These are phyloP conservation scores for Agriopis aurantiaria DNA, from an alignment of 2,888 invertebrate genomes.

Conservation along the genomic window DNA sequence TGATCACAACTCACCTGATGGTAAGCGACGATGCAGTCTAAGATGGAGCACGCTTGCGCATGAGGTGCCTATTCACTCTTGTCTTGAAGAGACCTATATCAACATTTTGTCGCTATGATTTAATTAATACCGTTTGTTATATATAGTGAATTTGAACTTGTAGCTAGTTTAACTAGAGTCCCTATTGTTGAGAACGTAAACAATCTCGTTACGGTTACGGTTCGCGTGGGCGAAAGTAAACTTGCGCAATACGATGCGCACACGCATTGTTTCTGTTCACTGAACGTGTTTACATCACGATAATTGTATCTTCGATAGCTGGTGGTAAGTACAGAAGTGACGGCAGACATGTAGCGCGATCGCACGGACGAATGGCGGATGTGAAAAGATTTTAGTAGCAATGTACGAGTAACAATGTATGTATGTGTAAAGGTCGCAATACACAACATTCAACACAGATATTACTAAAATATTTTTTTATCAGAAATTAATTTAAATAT, in stretches of 20 bases:
- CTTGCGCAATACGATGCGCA: conserved; percentile 65
- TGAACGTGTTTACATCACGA: conserved; percentile 52
- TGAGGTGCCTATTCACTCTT: too few relatives aligned
- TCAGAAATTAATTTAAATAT: conserved; percentile 2
- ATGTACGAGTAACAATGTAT: too few relatives aligned
- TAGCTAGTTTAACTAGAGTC: conserved; percentile 9
- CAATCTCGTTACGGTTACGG: conserved; percentile 29
- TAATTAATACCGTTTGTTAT: background rate
- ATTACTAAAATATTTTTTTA: background rate
- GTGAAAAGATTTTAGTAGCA: too few relatives aligned
- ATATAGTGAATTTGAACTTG: background rate
- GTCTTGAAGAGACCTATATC: too few relatives aligned
- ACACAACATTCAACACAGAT: too few relatives aligned
- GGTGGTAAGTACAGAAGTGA: conserved; percentile 32
- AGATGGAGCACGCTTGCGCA: too few relatives aligned
- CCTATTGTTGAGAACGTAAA: conserved; percentile 30
- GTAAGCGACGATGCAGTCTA: too few relatives aligned
- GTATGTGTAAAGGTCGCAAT: too few relatives aligned
- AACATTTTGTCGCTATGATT: background rate
- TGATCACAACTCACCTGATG: too few relatives aligned
- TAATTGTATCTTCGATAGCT: conserved; percentile 47
- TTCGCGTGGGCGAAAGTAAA: conserved; percentile 61
- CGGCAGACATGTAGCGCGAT: conserved; percentile 21
- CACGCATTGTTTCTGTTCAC: conserved; percentile 54
- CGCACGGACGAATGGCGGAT: background rate